These are phyloP conservation scores for Bellardia bayeri DNA, from an alignment of 2,888 invertebrate genomes.

Conservation along the genomic window DNA sequence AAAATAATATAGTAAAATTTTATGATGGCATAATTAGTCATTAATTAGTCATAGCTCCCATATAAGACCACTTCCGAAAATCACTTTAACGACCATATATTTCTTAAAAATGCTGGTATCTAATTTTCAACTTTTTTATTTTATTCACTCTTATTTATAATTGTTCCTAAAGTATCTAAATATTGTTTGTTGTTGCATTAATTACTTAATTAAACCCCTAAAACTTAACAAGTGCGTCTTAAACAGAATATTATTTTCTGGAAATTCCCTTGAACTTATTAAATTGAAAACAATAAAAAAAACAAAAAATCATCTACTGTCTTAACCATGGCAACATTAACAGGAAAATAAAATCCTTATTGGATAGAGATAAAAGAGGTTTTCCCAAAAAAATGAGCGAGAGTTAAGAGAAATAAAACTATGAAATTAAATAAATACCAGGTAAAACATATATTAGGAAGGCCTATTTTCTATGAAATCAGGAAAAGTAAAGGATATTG, in stretches of 20 bases:
- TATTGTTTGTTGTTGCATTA: not conserved
- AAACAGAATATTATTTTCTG: slow-evolving; percentile 18
- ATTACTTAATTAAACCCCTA: slow-evolving; percentile 21
- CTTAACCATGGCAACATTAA: slow-evolving; percentile 16
- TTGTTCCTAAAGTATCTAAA: not conserved
- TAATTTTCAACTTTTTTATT: not conserved
- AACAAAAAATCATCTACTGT: slow-evolving; percentile 19
- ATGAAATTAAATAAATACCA: not conserved
- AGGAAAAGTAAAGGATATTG: too few species aligned
- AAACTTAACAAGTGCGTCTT: not conserved
- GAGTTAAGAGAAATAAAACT: not conserved
- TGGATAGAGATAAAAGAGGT: not conserved
- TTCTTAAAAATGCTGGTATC: too few species aligned
- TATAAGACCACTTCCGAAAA: too few species aligned
- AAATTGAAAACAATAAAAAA: slow-evolving; percentile 16
- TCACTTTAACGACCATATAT: too few species aligned
- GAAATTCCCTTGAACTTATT: slow-evolving; percentile 38
- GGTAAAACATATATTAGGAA: not conserved
- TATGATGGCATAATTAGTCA: too few species aligned
- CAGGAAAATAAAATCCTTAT: not conserved
- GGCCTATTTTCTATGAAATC: too few species aligned
- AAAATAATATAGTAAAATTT: too few species aligned
- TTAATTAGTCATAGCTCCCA: too few species aligned
- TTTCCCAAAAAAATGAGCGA: not conserved
- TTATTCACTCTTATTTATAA: not conserved